Base-by-base conservation (phyloP, 2,113 vertebrate species). In the Pycnonotus jocosus region DNA sequence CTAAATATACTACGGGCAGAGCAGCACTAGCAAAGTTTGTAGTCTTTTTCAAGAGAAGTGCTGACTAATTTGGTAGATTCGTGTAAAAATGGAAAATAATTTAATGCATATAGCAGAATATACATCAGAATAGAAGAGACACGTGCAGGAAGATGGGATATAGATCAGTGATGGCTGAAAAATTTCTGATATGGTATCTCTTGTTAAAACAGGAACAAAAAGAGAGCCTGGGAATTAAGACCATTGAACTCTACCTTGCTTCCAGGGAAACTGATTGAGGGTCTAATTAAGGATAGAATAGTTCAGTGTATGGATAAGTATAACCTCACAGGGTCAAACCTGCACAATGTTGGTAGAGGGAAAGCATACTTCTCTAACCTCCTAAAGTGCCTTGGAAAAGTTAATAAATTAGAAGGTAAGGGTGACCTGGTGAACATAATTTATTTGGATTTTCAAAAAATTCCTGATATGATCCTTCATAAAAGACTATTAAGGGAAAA, bases 391-490 rank as follows among this genome's bases (percentile, higher is more conserved):
- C 82, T 86, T 86, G 60, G 40, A 88, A 95, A 92, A 90, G 90
- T 93, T 95, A 96, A 94, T 94, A 93, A 91, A 91, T 93, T 73
- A 93, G 38, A 78, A 93, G 71, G 80, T 88, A 90, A 73, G 69
- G 31, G 25, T 96, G 81, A 94, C 68, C 71, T 50, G 15, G 77
- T 68, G 85, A 88, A 58, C 56, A 93, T 71, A 88, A 86, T 81
- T 86, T 74, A 78, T 80, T 70, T 90, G 58, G 47, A 88, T 88
- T 90, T 94, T 20, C 6, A 93, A 92, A 94, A 93, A 88, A 50
- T 12, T 60, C 70, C n/a, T 5, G 4, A 76, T 90, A 60, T 4
- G 3, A 21, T 96, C 68, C 64, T 80, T 92, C 64, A 70, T 82
- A 73, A 80, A 86, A 83, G 47, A 68, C 85, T 88, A 40, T 68